Base-by-base conservation (phyloP, 2,888 invertebrate genomes). In the Apomyelois bistriatella region DNA sequence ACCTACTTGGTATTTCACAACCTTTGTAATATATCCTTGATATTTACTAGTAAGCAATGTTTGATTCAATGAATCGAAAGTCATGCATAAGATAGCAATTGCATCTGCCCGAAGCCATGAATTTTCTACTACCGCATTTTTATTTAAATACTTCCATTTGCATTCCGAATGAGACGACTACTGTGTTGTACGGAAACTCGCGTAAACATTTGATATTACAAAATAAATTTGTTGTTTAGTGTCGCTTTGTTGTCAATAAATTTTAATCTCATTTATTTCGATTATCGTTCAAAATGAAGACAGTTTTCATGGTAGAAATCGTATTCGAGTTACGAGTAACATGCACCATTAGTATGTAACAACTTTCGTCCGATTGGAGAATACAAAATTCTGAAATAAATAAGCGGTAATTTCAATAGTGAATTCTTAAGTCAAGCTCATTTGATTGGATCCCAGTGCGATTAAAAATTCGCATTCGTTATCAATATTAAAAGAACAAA, bases 1-100 rank as follows among this genome's bases (percentile, higher is more conserved):
- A 22, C 5, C 22, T 22, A 22, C 22, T 22, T 3, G 22, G 5
- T 22, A 22, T 22, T 5, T 22, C 5, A 22, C 5, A 22, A 22
- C 5, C 5, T 5, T 22, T 3, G 22, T 22, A 5, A 22, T 22
- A 22, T 22, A 22, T 22, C 12, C 41, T 28, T 17, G 28, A 38
- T 17, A 49, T 46, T 54, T 46, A 50, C 17, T 43, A 22, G 15
- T 16, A 9, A 48, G 32, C 43, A 62, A 60, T 54, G 54, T 53
- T 57, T 57, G 53, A 60, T 54, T 61, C 58, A 64, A 61, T 61
- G 60, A 65, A 59, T 67, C 57, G 59, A 69, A 68, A 49, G 66
- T 66, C 68, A 75, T 76, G 77, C 70, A 74, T 72, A 74, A 61
- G 62, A 57, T 69, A 72, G 57, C 48, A 61, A 58, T 53, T 56